These are phyloP conservation scores for Carcina quercana DNA, from an alignment of 2,888 invertebrate species.

Conservation along the genomic window DNA sequence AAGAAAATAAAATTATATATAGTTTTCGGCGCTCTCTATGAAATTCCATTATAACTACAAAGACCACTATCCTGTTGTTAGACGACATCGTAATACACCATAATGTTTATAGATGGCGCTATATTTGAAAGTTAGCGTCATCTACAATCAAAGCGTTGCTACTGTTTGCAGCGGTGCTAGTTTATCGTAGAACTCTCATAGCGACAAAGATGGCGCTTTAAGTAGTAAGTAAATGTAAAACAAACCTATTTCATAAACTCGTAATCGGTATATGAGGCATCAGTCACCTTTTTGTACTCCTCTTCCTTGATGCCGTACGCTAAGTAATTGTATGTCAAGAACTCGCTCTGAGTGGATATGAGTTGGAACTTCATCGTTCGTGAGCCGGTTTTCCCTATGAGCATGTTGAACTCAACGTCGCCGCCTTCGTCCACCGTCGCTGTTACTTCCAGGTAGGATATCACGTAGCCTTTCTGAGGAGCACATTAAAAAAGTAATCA, in stretches of 20 bases:
- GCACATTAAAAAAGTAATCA: no score
- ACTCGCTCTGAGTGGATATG: slow-evolving; percentile 56
- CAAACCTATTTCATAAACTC: no score
- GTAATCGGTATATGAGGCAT: not conserved
- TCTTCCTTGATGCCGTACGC: slow-evolving; percentile 55
- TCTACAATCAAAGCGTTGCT: slow-evolving; percentile 13
- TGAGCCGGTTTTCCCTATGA: slow-evolving; percentile 47
- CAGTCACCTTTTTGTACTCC: slow-evolving; percentile 60
- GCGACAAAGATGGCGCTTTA: no score
- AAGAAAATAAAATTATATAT: slow-evolving; percentile 11
- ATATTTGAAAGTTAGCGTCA: slow-evolving; percentile 16
- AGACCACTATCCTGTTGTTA: not conserved
- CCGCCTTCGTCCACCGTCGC: slow-evolving; percentile 42
- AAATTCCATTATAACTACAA: not conserved
- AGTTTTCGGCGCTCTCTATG: slow-evolving; percentile 6
- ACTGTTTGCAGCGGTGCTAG: no score
- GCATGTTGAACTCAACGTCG: slow-evolving; percentile 42
- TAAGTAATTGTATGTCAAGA: slow-evolving; percentile 49
- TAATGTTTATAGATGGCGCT: not conserved
- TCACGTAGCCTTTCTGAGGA: slow-evolving; percentile 48
- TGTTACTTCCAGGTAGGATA: slow-evolving; percentile 50
- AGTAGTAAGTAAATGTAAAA: no score
- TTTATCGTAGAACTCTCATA: no score
- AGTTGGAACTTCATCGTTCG: slow-evolving; percentile 50
- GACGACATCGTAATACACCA: not conserved